Evolutionary conservation across 2,113 vertebrate genomes (phyloP).

Genomic region (Illadopsis cleaveri): DNA sequence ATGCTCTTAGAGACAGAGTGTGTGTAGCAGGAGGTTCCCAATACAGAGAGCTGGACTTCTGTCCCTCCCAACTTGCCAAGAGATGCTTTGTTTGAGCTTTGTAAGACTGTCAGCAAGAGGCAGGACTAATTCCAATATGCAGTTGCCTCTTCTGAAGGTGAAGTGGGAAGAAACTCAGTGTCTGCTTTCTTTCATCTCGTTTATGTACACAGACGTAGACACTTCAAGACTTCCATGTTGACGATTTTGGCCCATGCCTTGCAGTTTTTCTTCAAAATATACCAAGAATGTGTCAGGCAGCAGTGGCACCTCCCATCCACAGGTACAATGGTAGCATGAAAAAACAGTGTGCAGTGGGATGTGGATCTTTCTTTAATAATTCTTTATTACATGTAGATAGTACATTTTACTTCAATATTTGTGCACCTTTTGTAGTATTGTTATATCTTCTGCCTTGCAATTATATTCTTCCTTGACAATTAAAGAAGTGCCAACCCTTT

Average conservation of each 20-base stretch:
- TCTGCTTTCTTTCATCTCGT: not conserved
- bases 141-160: not conserved
- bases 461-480: not conserved
- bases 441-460: not conserved
- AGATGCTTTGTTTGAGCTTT: not conserved
- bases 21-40: not conserved
- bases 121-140: not conserved
- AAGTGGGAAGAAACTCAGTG: not conserved
- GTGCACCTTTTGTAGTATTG: not conserved
- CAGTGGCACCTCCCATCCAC: not conserved
- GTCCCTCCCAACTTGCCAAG: not conserved
- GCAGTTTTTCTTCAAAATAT: not conserved
- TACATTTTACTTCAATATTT: not conserved
- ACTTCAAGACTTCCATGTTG: not conserved
- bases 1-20: fast-evolving
- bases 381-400: not conserved
- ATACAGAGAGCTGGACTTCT: not conserved
- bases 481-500: not conserved
- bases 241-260: not conserved
- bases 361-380: not conserved
- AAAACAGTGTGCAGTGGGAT: not conserved
- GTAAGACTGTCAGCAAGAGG: not conserved
- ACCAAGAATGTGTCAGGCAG: not conserved
- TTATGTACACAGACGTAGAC: not conserved
- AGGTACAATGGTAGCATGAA: not conserved